phyloP scores from a whole-genome alignment of 2,113 vertebrate genomes.

The Reinhardtius hippoglossoides region DNA sequence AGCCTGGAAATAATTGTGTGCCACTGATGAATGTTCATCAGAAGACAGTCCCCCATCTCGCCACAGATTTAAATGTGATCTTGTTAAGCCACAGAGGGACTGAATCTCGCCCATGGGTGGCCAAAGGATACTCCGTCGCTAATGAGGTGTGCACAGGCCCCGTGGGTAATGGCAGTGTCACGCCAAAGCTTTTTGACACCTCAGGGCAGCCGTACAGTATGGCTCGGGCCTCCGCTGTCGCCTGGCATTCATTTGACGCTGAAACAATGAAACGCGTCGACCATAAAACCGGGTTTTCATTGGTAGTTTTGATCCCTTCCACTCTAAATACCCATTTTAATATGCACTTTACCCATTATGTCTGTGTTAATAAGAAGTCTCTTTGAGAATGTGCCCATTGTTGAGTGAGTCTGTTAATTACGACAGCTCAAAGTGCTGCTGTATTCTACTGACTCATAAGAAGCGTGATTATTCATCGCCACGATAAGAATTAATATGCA shows the following conservation, averaged over 20 bases:
- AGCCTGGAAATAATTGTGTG: conserved; percentile 63
- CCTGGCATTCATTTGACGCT: conserved; percentile 53
- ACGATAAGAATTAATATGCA: conserved; percentile 79
- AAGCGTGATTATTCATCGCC: conserved; percentile 75
- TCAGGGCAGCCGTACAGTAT: conserved; percentile 61
- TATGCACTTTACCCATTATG: conserved; percentile 75
- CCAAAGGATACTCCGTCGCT: conserved; percentile 72
- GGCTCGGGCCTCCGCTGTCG: conserved; percentile 44
- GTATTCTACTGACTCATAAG: conserved; percentile 72
- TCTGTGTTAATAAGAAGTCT: conserved; percentile 75
- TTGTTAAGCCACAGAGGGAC: conserved; percentile 70
- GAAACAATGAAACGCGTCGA: conserved; percentile 66
- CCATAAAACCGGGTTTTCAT: conserved; percentile 67
- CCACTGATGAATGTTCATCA: conserved; percentile 65
- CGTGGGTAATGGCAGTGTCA: conserved; percentile 64
- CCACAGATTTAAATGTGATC: conserved; percentile 70
- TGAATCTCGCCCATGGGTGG: conserved; percentile 71
- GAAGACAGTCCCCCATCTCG: conserved; percentile 35
- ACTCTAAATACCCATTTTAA: conserved; percentile 75
- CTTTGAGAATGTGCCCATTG: conserved; percentile 78
- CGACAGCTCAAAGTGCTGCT: conserved; percentile 75
- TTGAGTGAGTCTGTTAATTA: conserved; percentile 81
- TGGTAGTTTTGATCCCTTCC: conserved; percentile 73
- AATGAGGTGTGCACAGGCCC: conserved; percentile 77
- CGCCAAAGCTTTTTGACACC: conserved; percentile 71